Conservation (phyloP, 2,113 vertebrate species). For the Seriola aureovittata region DNA sequence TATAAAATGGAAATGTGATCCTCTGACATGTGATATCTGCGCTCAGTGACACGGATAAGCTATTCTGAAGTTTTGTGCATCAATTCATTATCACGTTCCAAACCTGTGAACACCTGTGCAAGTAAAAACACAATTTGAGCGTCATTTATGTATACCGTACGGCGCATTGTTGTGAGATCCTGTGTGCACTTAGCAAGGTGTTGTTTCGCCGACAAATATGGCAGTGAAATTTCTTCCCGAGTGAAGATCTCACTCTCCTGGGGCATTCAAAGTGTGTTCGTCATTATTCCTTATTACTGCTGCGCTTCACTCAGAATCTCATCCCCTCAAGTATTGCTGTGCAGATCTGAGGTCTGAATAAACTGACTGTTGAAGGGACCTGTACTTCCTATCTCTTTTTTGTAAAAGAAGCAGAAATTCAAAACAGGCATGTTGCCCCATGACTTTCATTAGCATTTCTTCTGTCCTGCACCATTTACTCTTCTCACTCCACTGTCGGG, state of each 20-base stretch:
- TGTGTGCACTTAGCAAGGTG: conserved; percentile 11
- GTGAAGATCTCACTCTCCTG: conserved; percentile 46
- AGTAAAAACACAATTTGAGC: conserved; percentile 45
- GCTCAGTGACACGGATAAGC: conserved; percentile 22
- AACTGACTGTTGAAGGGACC: not conserved
- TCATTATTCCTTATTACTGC: conserved; percentile 25
- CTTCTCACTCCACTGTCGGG: not conserved
- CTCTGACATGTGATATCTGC: conserved; percentile 13
- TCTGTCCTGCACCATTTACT: conserved; percentile 30
- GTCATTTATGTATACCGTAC: conserved; percentile 27
- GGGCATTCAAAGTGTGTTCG: conserved; percentile 4
- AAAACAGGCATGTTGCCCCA: not conserved
- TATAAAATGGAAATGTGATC: not conserved
- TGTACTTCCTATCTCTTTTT: not conserved
- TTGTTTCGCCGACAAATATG: conserved; percentile 45
- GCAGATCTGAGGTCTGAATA: not conserved
- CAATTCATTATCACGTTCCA: conserved; percentile 72
- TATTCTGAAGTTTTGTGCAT: conserved; percentile 62
- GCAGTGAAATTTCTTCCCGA: conserved; percentile 28
- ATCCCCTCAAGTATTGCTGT: not conserved
- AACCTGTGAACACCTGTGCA: conserved; percentile 75
- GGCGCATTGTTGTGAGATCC: conserved; percentile 60
- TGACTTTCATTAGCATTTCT: conserved; percentile 14
- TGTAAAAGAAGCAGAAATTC: not conserved
- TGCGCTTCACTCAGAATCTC: conserved; percentile 11